Conservation (phyloP, 2,888 invertebrate genomes). For the Ophion slaviceki region DNA sequence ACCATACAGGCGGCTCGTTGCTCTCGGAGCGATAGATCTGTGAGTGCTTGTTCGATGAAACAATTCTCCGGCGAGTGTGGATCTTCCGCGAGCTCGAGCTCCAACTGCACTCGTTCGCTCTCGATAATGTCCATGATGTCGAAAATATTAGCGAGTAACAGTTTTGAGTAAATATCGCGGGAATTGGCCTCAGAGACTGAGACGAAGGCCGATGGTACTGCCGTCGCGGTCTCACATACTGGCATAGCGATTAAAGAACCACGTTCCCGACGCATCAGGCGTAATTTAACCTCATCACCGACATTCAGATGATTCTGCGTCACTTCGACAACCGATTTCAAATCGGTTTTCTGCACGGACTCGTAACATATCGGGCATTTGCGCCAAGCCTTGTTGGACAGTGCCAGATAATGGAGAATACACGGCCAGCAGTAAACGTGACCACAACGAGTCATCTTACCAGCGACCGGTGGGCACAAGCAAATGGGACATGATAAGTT, state of each 20-base stretch:
- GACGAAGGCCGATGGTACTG: slow-evolving; percentile 78
- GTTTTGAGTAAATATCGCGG: slow-evolving; percentile 89
- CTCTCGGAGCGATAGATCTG: slow-evolving; percentile 86
- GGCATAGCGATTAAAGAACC: slow-evolving; percentile 86
- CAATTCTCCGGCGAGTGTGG: slow-evolving; percentile 92
- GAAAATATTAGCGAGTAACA: slow-evolving; percentile 89
- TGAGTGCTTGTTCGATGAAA: slow-evolving; percentile 93
- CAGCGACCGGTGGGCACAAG: slow-evolving; percentile 93
- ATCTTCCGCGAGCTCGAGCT: slow-evolving; percentile 85
- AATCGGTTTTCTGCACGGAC: slow-evolving; percentile 90
- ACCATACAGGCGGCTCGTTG: slow-evolving; percentile 69
- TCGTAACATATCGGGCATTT: slow-evolving; percentile 98
- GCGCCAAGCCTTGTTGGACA: slow-evolving; percentile 92
- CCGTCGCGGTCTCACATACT: slow-evolving; percentile 80
- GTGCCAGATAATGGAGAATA: slow-evolving; percentile 94
- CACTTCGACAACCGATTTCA: slow-evolving; percentile 90
- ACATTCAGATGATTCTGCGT: slow-evolving; percentile 85
- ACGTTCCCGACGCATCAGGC: slow-evolving; percentile 93
- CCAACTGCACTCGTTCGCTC: slow-evolving; percentile 88
- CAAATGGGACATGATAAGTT: slow-evolving; percentile 95
- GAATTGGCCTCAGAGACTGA: slow-evolving; percentile 84
- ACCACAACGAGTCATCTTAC: slow-evolving; percentile 96
- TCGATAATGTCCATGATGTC: slow-evolving; percentile 90
- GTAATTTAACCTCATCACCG: slow-evolving; percentile 90
- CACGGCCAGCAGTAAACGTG: slow-evolving; percentile 99